Conservation (phyloP, 1,140 invertebrate genomes). For the Drosophila nebulosa region DNA sequence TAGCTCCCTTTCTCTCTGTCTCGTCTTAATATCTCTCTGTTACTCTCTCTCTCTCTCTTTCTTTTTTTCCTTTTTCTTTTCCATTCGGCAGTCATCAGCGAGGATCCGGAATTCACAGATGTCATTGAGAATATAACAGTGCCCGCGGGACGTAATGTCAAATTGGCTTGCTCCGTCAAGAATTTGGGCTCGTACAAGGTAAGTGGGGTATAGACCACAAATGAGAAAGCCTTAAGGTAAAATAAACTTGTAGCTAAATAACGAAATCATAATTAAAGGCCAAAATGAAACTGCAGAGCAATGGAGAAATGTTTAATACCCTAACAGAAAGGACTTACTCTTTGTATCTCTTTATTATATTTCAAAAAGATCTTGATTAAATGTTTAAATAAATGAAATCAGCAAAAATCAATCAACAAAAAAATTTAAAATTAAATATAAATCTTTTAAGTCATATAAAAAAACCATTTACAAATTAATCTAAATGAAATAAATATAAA, state of each 20-base stretch:
- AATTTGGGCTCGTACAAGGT: slow-evolving; percentile 93
- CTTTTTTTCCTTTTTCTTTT: background rate
- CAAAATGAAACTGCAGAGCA: background rate
- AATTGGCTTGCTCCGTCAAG: slow-evolving; percentile 93
- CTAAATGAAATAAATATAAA: no score
- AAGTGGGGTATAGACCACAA: slow-evolving; percentile 44
- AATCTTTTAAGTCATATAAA: no score
- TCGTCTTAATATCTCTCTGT: slow-evolving; percentile 4
- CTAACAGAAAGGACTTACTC: background rate
- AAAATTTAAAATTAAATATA: no score
- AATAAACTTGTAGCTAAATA: slow-evolving; percentile 1
- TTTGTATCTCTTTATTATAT: no score
- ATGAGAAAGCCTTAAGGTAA: background rate
- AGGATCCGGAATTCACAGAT: slow-evolving; percentile 87
- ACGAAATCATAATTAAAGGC: slow-evolving; percentile 22
- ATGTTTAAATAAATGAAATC: no score
- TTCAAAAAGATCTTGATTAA: no score
- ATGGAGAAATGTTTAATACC: background rate
- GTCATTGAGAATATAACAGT: slow-evolving; percentile 87
- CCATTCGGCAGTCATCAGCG: slow-evolving; percentile 83
- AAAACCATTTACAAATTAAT: no score
- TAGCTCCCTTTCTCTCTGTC: background rate
- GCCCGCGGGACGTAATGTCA: slow-evolving; percentile 91
- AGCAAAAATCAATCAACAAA: no score
- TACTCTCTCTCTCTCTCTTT: slow-evolving; percentile 24